These are phyloP conservation scores for Bryconaethiops microstoma DNA, from an alignment of 2,797 vertebrate genomes.

Conservation along the genomic window DNA sequence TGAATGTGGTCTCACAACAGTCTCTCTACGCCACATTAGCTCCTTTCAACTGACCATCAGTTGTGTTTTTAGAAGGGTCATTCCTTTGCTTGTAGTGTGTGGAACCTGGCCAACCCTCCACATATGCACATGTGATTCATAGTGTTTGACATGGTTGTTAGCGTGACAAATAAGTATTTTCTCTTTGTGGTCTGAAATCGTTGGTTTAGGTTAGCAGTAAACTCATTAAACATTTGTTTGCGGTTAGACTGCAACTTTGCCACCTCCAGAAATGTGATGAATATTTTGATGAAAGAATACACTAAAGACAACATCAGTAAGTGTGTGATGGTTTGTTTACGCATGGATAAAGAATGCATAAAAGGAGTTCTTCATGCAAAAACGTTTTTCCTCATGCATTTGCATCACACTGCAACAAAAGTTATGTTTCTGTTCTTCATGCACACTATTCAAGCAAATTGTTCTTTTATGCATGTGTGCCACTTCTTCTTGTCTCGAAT, in stretches of 20 bases:
- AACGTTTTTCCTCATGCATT: background rate
- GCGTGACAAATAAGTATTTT: constrained; percentile 27
- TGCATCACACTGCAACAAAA: background rate
- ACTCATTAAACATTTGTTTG: constrained; percentile 73
- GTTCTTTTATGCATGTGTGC: no score
- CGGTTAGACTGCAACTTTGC: constrained; percentile 73
- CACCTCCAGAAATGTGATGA: constrained; percentile 75
- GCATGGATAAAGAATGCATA: constrained; percentile 50
- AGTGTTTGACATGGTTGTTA: constrained; percentile 25
- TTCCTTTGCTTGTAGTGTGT: background rate
- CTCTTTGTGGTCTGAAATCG: constrained; percentile 70
- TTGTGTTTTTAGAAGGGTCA: background rate
- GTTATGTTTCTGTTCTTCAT: no score
- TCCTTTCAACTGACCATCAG: background rate
- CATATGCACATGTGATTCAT: background rate
- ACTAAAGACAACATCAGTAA: constrained; percentile 77
- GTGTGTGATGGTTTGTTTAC: constrained; percentile 77
- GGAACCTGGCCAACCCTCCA: background rate
- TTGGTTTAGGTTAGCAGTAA: constrained; percentile 65
- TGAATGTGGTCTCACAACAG: constrained; percentile 39
- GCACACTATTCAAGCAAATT: no score
- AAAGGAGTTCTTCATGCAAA: background rate
- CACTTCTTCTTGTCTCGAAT: no score
- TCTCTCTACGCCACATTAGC: constrained; percentile 54
- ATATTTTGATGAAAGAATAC: constrained; percentile 77